phyloP scores from a whole-genome alignment of 53 echinoderm and acorn worm species.

The Arbacia lixula region DNA sequence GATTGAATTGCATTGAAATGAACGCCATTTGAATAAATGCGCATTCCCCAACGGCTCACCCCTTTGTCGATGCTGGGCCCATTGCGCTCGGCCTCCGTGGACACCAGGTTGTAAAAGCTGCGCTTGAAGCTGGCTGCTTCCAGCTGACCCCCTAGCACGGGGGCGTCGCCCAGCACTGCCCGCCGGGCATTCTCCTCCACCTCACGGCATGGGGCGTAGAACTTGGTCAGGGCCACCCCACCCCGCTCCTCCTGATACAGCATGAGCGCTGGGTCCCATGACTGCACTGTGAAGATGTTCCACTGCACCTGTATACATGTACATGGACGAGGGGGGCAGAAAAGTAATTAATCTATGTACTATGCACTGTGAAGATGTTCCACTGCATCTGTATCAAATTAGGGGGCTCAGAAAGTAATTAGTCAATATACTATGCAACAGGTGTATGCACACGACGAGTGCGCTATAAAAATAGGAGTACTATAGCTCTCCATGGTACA shows the following conservation, averaged over 20 bases:
- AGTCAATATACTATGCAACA: too few species aligned
- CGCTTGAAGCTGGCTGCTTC: constrained; percentile 67
- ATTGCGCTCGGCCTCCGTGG: constrained; percentile 61
- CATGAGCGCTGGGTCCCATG: constrained; percentile 85
- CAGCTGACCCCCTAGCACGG: not conserved
- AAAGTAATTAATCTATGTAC: too few species aligned
- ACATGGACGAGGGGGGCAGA: too few species aligned
- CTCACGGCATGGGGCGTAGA: constrained; percentile 92
- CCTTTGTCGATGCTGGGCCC: constrained; percentile 76
- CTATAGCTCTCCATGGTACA: too few species aligned
- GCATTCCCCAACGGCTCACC: constrained; percentile 69
- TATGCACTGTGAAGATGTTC: too few species aligned
- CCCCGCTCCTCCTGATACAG: constrained; percentile 92
- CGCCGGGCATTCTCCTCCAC: constrained; percentile 92
- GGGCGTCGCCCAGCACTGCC: constrained; percentile 59
- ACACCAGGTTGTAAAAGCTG: constrained; percentile 90
- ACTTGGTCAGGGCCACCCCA: constrained; percentile 83
- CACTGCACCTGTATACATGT: constrained; percentile 98
- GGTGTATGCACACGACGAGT: too few species aligned
- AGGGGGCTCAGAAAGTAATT: too few species aligned
- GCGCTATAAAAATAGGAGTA: too few species aligned
- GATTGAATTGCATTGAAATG: too few species aligned
- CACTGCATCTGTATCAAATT: too few species aligned
- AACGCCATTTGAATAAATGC: too few species aligned
- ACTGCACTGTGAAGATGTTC: constrained; percentile 98